Base-by-base conservation (phyloP, 2,797 vertebrate species). In the Lagocephalus sceleratus region DNA sequence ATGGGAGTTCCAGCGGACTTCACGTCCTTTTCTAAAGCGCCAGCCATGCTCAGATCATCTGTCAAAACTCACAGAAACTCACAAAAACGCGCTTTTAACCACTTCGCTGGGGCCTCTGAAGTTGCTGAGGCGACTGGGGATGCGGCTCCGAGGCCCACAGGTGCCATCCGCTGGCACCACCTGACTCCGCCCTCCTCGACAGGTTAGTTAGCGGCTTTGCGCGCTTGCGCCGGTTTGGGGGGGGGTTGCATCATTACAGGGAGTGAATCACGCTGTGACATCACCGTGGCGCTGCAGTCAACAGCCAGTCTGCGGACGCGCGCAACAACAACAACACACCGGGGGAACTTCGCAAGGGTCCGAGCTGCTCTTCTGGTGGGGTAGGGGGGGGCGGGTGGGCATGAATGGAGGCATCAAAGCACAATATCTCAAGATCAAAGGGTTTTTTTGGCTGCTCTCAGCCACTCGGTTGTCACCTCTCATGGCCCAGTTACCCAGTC, bases 221-320 rank as follows among this genome's bases (percentile, higher is more conserved):
- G 66, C 35, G 51, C 66, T 25, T 39, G 14, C 55, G 26, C 23
- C 39, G 45, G 48, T 57, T 55, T 66, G 73, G 29, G 29, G 29
- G 8, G 8, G 6, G 57, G 64, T 55, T 41, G 43, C 55, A 49
- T 76, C 70, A 74, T 82, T 73, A 77, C 54, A 65, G 23, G 22
- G 58, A 63, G 68, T 78, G 79, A 87, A 74, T 80, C 78, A 87
- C 4, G 50, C 39, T 5, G 57, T 73, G 73, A 73, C 51, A 71
- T 75, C 75, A 71, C 50, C 68, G 44, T 48, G 73, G 39, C 20
- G 53, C 43, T 48, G 48, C 38, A 54, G 59, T 47, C 58, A 64
- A 51, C 66, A 63, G 26, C 44, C 40, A 32, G 23, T 44, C 20
- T 19, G 39, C 39, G 6, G 39, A 29, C 29, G 11, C 53, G 48